Evolutionary conservation across 2,113 vertebrate species (phyloP), one percentile per base, ranked within the genome.

Genomic region (Cyanistes caeruleus): DNA sequence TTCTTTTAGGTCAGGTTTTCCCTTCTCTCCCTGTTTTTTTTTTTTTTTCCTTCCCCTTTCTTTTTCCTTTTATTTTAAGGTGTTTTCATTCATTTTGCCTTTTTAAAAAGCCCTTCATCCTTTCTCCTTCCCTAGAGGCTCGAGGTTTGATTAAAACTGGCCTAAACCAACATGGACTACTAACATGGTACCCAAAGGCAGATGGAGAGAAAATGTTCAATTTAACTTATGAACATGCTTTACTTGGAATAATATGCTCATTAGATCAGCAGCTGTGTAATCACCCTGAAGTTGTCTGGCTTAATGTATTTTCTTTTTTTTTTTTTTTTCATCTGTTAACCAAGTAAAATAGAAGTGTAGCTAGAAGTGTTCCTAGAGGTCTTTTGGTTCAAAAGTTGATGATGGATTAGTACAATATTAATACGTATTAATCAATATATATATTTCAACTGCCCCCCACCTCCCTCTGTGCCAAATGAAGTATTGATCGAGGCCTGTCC

Each of bases 91-190:
- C 7, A 41, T 58, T 85, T 30, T 79, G 35, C 13, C 24, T 79
- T 35, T 46, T 75, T 14, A 14, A 37, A 75, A 77, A 73, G 28
- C 20, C 9, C 25, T 80, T 83, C 5, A 58, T 91, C 46, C 18
- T 41, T 95, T 69, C 11, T 84, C 3, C 27, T 76, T 93, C 84
- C 67, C 67, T 51, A 44, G 90, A 63, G 86, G 43, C 22, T 74
- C 80, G 33, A 80, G 33, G 27, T 63, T 96, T 91, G 82, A 91
- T 93, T 83, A 93, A 95, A 94, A 77, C 41, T 87, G 67, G 69
- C 43, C 43, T 51, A 58, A 91, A 76, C 67, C 35, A 58, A 56
- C 33, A 49, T 8, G 56, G 33, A 62, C 37, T 64, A 31, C 48
- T 59, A 35, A 48, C 21, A 43, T 3, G 1, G 16, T 56, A 52